A percentile compares a stretch with the other conserved stretches of the same genome.
phyloP scores from a whole-genome alignment of 2,113 vertebrate species.

The Vicugna pacos region DNA sequence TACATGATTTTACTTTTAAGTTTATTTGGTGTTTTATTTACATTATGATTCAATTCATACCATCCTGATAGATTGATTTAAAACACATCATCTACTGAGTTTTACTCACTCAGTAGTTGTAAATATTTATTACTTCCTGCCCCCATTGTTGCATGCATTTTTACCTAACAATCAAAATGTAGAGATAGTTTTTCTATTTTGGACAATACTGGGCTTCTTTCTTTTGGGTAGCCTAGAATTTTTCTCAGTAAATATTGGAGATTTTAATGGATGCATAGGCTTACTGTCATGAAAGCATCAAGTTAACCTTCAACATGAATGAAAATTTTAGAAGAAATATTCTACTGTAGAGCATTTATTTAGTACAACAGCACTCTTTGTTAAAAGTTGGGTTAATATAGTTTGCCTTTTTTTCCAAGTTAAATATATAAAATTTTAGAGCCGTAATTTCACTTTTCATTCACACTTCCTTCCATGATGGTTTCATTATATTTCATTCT shows the following conservation, averaged over 20 bases:
- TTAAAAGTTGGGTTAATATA: neutral
- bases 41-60: neutral
- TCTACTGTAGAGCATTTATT: neutral
- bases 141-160: neutral
- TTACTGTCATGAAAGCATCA: neutral
- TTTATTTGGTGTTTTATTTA: neutral
- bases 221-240: neutral
- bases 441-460: neutral
- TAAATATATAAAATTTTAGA: neutral
- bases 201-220: neutral
- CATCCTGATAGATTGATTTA: neutral
- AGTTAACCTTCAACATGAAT: neutral
- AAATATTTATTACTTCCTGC: neutral
- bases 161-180: neutral
- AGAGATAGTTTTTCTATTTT: neutral
- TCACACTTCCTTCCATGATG: neutral
- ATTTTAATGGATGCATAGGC: neutral
- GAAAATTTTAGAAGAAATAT: neutral
- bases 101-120: neutral
- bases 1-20: neutral
- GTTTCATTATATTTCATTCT: slow-evolving; percentile 53
- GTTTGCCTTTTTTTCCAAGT: neutral
- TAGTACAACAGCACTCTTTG: neutral
- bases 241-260: neutral
- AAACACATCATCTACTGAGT: neutral